Evolutionary conservation across 2,797 vertebrate species (phyloP).

Genomic region (Gastrophryne carolinensis): DNA sequence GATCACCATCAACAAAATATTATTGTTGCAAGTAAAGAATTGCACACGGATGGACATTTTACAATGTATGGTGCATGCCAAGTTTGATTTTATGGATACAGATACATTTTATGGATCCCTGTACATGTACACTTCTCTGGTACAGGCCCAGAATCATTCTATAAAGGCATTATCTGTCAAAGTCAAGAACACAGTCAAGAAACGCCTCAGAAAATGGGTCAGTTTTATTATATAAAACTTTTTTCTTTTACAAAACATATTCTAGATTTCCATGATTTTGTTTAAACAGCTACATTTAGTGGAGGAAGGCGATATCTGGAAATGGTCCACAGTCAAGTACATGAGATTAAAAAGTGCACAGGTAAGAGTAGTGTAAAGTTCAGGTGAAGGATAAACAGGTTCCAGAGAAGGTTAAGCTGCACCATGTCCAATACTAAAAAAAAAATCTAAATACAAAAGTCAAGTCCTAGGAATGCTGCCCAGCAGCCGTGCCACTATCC

Average conservation of each 20-base stretch:
- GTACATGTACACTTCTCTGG: too few species aligned
- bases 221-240: slow-evolving; percentile 51
- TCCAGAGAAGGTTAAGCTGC: not conserved
- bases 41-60: too few species aligned
- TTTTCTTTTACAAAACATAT: slow-evolving; percentile 54
- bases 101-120: too few species aligned
- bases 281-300: slow-evolving; percentile 57
- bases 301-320: slow-evolving; percentile 51
- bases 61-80: too few species aligned
- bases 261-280: slow-evolving; percentile 58
- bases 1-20: too few species aligned
- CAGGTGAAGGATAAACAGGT: not conserved
- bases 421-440: not conserved
- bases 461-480: not conserved
- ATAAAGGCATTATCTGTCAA: too few species aligned
- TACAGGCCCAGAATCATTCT: too few species aligned
- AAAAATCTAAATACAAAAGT: not conserved
- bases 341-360: not conserved
- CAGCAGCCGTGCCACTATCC: too few species aligned
- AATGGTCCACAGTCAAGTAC: slow-evolving; percentile 56
- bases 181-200: not conserved
- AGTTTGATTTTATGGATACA: too few species aligned
- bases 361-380: not conserved
- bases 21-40: too few species aligned
- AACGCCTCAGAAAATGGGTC: slow-evolving; percentile 39